These are phyloP conservation scores for Dissostichus mawsoni DNA, from an alignment of 2,113 vertebrate genomes.

Conservation along the genomic window DNA sequence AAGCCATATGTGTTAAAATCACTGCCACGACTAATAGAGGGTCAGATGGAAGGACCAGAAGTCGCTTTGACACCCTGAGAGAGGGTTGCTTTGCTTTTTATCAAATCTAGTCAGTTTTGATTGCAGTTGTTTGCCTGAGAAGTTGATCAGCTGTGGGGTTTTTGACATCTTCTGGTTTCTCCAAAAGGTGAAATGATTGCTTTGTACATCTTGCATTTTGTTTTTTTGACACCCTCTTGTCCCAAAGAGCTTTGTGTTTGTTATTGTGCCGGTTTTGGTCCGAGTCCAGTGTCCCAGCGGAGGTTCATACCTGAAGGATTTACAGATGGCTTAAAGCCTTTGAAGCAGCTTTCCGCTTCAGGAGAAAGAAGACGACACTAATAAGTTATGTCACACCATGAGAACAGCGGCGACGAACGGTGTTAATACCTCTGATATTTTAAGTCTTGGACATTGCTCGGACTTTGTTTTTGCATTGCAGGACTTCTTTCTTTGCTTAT, in stretches of 20 bases:
- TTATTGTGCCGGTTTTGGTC: conserved; percentile 46
- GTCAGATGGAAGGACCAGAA: conserved; percentile 8
- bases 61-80: not conserved
- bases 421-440: conserved; percentile 6
- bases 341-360: conserved; percentile 56
- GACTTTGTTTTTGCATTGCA: not conserved
- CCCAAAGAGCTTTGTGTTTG: conserved; percentile 43
- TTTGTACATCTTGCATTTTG: not conserved
- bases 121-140: not conserved
- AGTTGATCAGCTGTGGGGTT: not conserved
- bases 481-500: not conserved
- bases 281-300: not conserved
- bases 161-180: not conserved
- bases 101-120: conserved; percentile 6
- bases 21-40: conserved; percentile 36
- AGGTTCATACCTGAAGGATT: conserved; percentile 67
- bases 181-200: not conserved
- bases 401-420: not conserved
- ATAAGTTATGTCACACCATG: conserved; percentile 35
- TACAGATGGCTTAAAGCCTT: conserved; percentile 65
- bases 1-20: conserved; percentile 63
- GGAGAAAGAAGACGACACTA: conserved; percentile 42
- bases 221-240: not conserved
- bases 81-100: not conserved
- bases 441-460: not conserved